phyloP scores from a whole-genome alignment of 2,113 vertebrate genomes.

The Anolis sagrei region DNA sequence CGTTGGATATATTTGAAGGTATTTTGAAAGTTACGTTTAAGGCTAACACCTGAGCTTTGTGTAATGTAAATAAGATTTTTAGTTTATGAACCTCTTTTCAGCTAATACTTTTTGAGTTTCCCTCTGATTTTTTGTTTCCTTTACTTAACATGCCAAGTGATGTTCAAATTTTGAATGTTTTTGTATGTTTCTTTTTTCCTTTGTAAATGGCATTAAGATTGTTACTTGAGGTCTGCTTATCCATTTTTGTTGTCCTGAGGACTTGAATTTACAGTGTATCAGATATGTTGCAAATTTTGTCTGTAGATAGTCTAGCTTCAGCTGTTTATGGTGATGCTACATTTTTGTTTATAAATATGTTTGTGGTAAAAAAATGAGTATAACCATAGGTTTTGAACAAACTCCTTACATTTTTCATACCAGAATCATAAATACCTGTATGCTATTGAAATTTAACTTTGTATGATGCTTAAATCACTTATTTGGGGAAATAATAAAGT shows the following conservation, averaged over 20 bases:
- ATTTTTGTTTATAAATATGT: slow-evolving; percentile 91
- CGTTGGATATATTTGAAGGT: slow-evolving; percentile 75
- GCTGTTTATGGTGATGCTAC: slow-evolving; percentile 90
- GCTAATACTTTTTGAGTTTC: slow-evolving; percentile 69
- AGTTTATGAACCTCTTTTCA: slow-evolving; percentile 80
- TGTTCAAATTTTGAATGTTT: slow-evolving; percentile 82
- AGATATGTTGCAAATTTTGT: slow-evolving; percentile 93
- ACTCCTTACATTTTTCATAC: slow-evolving; percentile 91
- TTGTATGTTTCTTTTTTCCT: slow-evolving; percentile 79
- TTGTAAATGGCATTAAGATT: slow-evolving; percentile 88
- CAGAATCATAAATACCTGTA: slow-evolving; percentile 91
- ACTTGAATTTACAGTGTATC: slow-evolving; percentile 94
- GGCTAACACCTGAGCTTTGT: slow-evolving; percentile 92
- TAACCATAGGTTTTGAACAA: slow-evolving; percentile 92
- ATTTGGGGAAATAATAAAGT: slow-evolving; percentile 87
- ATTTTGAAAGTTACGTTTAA: slow-evolving; percentile 83
- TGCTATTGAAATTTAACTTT: slow-evolving; percentile 93
- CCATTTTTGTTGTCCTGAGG: slow-evolving; percentile 85
- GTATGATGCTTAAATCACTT: slow-evolving; percentile 94
- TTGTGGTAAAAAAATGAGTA: slow-evolving; percentile 93
- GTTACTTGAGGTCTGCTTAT: slow-evolving; percentile 84
- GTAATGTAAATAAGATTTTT: slow-evolving; percentile 96
- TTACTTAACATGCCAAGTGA: slow-evolving; percentile 87
- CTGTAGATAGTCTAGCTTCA: slow-evolving; percentile 97
- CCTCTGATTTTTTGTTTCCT: slow-evolving; percentile 74